Evolutionary conservation across 2,797 vertebrate genomes (phyloP).

Genomic region (Scomberomorus guttatus): DNA sequence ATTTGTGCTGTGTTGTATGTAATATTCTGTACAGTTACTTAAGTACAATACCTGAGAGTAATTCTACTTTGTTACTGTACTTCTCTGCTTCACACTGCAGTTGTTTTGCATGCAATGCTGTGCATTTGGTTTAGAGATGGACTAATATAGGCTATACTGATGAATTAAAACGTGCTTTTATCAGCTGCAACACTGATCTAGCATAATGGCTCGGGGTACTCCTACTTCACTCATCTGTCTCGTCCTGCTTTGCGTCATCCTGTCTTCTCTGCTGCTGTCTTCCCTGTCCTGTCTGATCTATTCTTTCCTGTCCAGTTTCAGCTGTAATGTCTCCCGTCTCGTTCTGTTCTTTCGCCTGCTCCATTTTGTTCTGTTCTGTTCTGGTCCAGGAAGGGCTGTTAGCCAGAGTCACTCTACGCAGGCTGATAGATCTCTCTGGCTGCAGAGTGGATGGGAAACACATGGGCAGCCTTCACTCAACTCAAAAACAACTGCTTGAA

Average conservation of each 20-base stretch:
- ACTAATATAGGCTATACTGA: background rate
- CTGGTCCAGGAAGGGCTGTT: slow-evolving; percentile 64
- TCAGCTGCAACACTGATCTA: slow-evolving; percentile 5
- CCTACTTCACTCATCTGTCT: slow-evolving; percentile 32
- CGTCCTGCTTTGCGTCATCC: slow-evolving; percentile 24
- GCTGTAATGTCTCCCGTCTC: slow-evolving; percentile 50
- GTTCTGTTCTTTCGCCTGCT: slow-evolving; percentile 43
- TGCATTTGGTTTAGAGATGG: slow-evolving; percentile 1
- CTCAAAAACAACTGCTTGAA: slow-evolving; percentile 71
- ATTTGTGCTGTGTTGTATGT: slow-evolving; percentile 7
- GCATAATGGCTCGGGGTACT: slow-evolving; percentile 6
- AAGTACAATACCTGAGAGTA: background rate
- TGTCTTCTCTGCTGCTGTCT: slow-evolving; percentile 36
- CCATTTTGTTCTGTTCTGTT: slow-evolving; percentile 57
- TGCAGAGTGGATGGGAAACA: slow-evolving; percentile 83
- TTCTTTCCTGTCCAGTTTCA: slow-evolving; percentile 58
- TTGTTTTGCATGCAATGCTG: background rate
- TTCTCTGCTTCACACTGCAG: background rate
- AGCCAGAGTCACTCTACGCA: slow-evolving; percentile 71
- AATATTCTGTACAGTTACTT: background rate
- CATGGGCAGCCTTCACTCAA: slow-evolving; percentile 78
- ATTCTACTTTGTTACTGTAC: background rate
- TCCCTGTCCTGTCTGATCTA: slow-evolving; percentile 53
- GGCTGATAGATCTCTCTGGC: slow-evolving; percentile 76
- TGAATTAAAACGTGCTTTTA: background rate